Conservation (phyloP, 2,888 invertebrate species). For the Dastarcus helophoroides region DNA sequence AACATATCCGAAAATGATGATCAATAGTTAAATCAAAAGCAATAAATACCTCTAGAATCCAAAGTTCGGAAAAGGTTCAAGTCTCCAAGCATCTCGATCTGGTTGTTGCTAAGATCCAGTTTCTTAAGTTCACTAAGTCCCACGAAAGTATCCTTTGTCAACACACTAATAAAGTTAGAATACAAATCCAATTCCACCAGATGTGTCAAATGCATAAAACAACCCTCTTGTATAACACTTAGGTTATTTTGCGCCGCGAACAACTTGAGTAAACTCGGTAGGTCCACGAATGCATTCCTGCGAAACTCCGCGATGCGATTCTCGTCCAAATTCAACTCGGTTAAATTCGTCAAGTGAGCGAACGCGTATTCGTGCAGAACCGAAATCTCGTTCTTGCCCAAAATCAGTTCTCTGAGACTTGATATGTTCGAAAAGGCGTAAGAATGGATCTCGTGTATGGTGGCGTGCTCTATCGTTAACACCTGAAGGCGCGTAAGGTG, state of each 20-base stretch:
- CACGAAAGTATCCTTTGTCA: conserved; percentile 66
- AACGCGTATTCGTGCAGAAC: conserved; percentile 57
- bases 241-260: conserved; percentile 79
- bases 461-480: conserved; percentile 61
- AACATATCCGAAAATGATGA: too few species aligned
- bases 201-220: conserved; percentile 62
- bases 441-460: conserved; percentile 55
- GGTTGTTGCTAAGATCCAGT: conserved; percentile 63
- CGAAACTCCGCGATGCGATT: conserved; percentile 67
- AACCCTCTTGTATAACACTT: conserved; percentile 70
- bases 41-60: conserved; percentile 69
- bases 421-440: conserved; percentile 66
- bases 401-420: conserved; percentile 51
- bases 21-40: too few species aligned
- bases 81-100: conserved; percentile 65
- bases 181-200: conserved; percentile 73
- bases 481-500: conserved; percentile 54
- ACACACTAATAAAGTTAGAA: conserved; percentile 59
- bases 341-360: conserved; percentile 58
- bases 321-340: conserved; percentile 58
- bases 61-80: conserved; percentile 70
- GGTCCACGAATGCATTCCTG: conserved; percentile 58
- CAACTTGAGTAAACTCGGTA: conserved; percentile 62
- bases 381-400: conserved; percentile 60
- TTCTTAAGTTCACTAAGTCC: conserved; percentile 62